These are phyloP conservation scores for Lophura nycthemera DNA, from an alignment of 2,113 vertebrate species.

Conservation along the genomic window DNA sequence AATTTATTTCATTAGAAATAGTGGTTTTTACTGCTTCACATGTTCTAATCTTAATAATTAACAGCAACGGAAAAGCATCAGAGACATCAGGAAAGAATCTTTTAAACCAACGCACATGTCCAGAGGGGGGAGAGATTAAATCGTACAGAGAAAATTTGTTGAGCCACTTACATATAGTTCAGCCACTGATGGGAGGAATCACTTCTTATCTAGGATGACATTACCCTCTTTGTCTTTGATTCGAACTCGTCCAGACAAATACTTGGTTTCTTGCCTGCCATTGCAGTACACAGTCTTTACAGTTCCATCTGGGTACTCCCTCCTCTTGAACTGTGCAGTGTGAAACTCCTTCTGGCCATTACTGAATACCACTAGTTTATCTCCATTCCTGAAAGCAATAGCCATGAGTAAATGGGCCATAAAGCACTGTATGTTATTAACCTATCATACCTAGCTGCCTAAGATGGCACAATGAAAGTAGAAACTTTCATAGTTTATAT, in stretches of 20 bases:
- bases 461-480: not conserved
- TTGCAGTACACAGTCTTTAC: constrained; percentile 74
- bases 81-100: not conserved
- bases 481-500: not conserved
- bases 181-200: not conserved
- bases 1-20: not conserved
- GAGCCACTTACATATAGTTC: fast-evolving
- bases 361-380: constrained; percentile 78
- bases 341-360: constrained; percentile 80
- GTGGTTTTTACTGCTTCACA: not conserved
- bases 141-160: not conserved
- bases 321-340: constrained; percentile 72
- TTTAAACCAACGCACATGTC: too few species aligned
- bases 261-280: constrained; percentile 71
- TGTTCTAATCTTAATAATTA: not conserved
- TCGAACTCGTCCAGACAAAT: constrained; percentile 53
- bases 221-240: constrained; percentile 59
- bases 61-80: not conserved
- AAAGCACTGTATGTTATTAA: not conserved
- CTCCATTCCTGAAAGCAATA: constrained; percentile 71
- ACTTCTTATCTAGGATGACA: constrained; percentile 57
- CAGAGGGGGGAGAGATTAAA: not conserved
- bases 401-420: not conserved
- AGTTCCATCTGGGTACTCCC: constrained; percentile 78
- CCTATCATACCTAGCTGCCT: not conserved